Evolutionary conservation across 2,113 vertebrate species (phyloP), one percentile per base, ranked within the genome.

Genomic region (Proterorhinus semilunaris): DNA sequence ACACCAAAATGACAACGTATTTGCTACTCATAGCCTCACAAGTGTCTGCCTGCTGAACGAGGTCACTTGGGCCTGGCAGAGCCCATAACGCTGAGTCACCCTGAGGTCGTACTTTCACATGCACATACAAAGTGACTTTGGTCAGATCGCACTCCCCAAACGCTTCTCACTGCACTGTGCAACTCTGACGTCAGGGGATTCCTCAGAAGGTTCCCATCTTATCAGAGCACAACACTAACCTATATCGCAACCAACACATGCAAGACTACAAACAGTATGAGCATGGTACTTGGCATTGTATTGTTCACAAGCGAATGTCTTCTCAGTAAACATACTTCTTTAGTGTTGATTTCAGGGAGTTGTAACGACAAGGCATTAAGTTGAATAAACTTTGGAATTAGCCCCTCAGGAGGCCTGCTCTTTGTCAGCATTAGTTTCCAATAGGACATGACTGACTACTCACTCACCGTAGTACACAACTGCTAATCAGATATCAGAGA

Each of bases 81-180:
- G 81, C 76, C 52, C 17, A 66, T 84, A 81, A 51, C 85, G 87
- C 88, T 89, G 86, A 89, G 87, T 91, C 90, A 91, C 74, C 74
- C 66, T 57, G 46, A 79, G 72, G 53, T 61, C 72, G 62, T 70
- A 70, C 55, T 68, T 78, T 86, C 79, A 74, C 84, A 71, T 73
- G 63, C 53, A 66, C 69, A 49, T 75, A 61, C 67, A 66, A 84
- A 86, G 66, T 75, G 16, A 73, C 51, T 51, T 51, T 53, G 47
- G 82, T 84, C 83, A 79, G 68, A 79, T 86, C 87, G 81, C 72
- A 64, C 83, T 72, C 64, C 43, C 62, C 10, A 8, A 83, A 63
- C 8, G 48, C 68, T 83, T 71, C 73, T 86, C 65, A 1, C 74
- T 67, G 68, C 17, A 59, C 71, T 66, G 10, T 83, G 75, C 66